Conservation (phyloP, 2,888 invertebrate genomes). For the Drosophila kanekoi region DNA sequence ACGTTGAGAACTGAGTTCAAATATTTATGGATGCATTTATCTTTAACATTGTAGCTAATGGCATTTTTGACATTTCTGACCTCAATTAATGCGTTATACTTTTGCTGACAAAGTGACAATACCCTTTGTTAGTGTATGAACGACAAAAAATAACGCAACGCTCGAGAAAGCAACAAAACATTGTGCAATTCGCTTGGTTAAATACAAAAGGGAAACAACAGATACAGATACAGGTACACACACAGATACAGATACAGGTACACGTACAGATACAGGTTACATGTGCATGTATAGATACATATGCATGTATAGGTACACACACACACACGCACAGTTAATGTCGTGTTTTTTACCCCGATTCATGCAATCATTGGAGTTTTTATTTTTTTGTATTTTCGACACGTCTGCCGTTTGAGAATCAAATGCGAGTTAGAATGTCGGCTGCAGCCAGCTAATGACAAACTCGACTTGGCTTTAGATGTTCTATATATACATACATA, state of each 20-base stretch:
- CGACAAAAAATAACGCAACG: constrained; percentile 50
- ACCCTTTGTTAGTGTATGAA: constrained; percentile 13
- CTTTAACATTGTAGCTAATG: not conserved
- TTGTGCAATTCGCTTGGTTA: constrained; percentile 58
- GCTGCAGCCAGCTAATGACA: constrained; percentile 7
- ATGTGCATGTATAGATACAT: no score
- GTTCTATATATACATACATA: not conserved
- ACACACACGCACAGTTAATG: not conserved
- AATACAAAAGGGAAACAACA: constrained; percentile 54
- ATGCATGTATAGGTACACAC: not conserved
- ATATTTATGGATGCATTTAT: no score
- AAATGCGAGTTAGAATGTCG: constrained; percentile 42
- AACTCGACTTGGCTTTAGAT: not conserved
- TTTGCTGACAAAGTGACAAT: not conserved
- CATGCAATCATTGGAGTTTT: constrained; percentile 16
- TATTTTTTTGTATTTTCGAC: constrained; percentile 19
- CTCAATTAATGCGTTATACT: not conserved
- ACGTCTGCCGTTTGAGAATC: constrained; percentile 26
- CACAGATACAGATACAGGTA: no score
- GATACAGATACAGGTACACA: not conserved
- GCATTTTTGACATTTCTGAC: not conserved
- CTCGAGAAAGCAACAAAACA: constrained; percentile 57
- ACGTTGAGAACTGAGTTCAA: no score
- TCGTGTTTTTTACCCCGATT: constrained; percentile 55
- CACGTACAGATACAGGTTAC: no score